A percentile compares a stretch with the other conserved stretches of the same genome.
Evolutionary conservation across 2,113 vertebrate genomes (phyloP).

Genomic region (Podilymbus podiceps): DNA sequence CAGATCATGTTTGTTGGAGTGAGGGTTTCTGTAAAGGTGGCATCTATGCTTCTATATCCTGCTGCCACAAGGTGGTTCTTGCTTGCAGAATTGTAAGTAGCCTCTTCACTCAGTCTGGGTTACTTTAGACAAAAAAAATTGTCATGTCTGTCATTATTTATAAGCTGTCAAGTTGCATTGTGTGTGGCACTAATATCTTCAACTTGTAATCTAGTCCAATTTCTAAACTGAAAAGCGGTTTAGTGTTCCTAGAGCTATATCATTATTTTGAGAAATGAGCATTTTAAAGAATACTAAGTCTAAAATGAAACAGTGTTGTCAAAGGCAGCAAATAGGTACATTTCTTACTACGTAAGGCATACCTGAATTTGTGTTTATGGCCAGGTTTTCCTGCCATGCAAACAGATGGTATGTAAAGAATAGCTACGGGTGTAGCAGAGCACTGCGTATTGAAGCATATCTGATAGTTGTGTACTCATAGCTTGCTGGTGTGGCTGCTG

Average conservation of each 20-base stretch:
- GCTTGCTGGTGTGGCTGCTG: not conserved
- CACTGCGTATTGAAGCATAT: not conserved
- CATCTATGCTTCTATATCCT: not conserved
- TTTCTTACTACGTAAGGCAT: not conserved
- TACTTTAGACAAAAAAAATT: not conserved
- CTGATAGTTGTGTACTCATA: not conserved
- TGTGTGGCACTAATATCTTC: not conserved
- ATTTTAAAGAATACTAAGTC: not conserved
- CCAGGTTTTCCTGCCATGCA: not conserved
- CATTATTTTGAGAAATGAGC: not conserved
- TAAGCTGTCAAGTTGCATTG: not conserved
- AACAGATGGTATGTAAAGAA: not conserved
- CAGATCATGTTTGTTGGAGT: not conserved
- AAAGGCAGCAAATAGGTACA: not conserved
- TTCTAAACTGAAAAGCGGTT: not conserved
- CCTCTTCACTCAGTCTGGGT: not conserved
- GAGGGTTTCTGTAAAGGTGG: not conserved
- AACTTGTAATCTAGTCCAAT: not conserved
- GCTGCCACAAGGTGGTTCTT: not conserved
- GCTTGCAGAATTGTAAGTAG: not conserved
- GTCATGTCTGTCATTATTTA: not conserved
- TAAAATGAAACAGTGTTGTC: not conserved
- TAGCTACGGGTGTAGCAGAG: not conserved
- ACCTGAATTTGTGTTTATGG: not conserved
- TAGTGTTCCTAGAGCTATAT: not conserved